Percentiles rank a stretch among this genome's conserved stretches.
Conservation (phyloP, 1,140 invertebrate genomes). For the Leguminivora glycinivorella region DNA sequence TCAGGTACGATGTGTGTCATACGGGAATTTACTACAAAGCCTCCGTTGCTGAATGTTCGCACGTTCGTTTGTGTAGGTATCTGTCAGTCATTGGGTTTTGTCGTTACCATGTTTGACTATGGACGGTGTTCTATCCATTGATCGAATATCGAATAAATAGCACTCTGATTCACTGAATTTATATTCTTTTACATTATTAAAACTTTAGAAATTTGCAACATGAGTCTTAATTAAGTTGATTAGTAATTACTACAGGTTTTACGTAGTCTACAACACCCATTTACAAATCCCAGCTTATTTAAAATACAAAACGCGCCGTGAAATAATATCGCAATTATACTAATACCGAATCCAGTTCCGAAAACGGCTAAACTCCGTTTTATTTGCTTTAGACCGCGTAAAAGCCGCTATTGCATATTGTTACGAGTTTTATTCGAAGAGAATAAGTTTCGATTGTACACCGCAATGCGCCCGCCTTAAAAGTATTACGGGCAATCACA, state of each 20-base stretch:
- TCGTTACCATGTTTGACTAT: too few species aligned
- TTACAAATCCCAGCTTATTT: background rate
- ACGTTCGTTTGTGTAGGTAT: too few species aligned
- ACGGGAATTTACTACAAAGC: too few species aligned
- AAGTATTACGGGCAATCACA: constrained; percentile 52
- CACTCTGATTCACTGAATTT: too few species aligned
- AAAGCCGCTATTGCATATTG: constrained; percentile 44
- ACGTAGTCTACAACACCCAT: background rate
- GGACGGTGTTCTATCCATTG: too few species aligned
- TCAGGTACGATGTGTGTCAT: too few species aligned
- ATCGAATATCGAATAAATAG: too few species aligned
- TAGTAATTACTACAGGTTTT: background rate
- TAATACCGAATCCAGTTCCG: constrained; percentile 18
- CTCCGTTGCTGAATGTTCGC: too few species aligned
- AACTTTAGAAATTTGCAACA: too few species aligned
- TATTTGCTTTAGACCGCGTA: constrained; percentile 27
- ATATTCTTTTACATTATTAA: too few species aligned
- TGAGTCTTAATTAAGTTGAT: background rate
- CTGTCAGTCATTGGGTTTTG: too few species aligned
- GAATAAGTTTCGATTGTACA: constrained; percentile 52
- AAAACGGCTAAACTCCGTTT: constrained; percentile 25
- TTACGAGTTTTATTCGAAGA: constrained; percentile 48
- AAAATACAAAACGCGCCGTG: constrained; percentile 20
- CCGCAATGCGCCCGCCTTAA: constrained; percentile 48
- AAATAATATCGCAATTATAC: constrained; percentile 19